Base-by-base conservation (phyloP, 2,888 invertebrate genomes). In the Thecophora atra region DNA sequence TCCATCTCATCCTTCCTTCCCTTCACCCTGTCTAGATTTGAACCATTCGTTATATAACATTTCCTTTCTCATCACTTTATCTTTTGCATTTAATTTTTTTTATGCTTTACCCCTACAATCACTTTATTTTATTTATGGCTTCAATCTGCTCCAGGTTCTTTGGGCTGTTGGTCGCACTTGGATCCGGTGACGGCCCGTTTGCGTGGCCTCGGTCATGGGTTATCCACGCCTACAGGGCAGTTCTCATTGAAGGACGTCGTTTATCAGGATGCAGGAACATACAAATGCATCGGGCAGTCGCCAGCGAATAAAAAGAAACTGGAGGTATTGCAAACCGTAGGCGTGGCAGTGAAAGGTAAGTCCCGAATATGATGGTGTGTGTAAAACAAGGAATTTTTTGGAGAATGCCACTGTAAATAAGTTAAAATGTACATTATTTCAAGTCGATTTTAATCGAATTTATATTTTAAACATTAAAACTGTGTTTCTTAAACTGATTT, bases 241-340 rank as follows among this genome's bases (percentile, higher is more conserved):
- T 89, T 93, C 75, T 88, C 90, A 47, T 86, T 93, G 51, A 91
- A 91, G 79, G 90, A 91, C 78, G 91, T 93, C 72, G 88, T 93
- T 73, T 93, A 93, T 83, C 93, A 93, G 83, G 93, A 93, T 81
- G 92, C 92, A 42, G 93, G 93, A 21, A 91, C 91, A 79, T 93
- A 93, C 84, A 89, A 92, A 77, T 93, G 93, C 85, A 91, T 92
- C 60, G 90, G 87, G 44, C 86, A 87, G 75, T 85, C 86, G 54
- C 76, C 85, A 70, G 80, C 81, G 74, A 86, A 88, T 70, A 87
- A 88, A 74, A 87, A 88, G 78, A 87, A 88, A 80, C 80, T 89
- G 70, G 89, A 90, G 78, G 87, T 89, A 47, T 83, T 90, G 70
- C 87, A 88, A 78, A 89, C 88, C 69, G 87, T 89, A 60, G 87